Base-by-base conservation (phyloP, 2,888 invertebrate species). In the Rhaphigaster nebulosa region DNA sequence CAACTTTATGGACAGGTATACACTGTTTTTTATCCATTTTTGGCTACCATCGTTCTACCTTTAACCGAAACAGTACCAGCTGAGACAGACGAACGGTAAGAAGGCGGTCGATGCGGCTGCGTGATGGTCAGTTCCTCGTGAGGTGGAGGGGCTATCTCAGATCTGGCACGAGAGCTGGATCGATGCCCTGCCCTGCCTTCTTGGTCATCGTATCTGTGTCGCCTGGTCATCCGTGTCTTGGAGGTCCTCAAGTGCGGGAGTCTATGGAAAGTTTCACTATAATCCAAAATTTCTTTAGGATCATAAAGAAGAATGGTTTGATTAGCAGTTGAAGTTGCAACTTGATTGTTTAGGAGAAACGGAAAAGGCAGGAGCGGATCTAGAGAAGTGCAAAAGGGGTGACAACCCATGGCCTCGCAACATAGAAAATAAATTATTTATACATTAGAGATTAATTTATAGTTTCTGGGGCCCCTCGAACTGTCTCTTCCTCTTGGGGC, bases 41-140 rank as follows among this genome's bases (percentile, higher is more conserved):
- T 76, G 34, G 5, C 70, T 6, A 38, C 23, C 34, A 2, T 65
- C 3, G 10, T 10, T 38, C 38, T 76, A 34, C 34, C 70, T 34
- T 38, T 3, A 38, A 20, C 70, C 70, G 6, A 65, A 65, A 13
- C 65, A 20, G 34, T 8, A 1, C 34, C 34, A 76, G 70, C 70
- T 76, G 70, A 20, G 70, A 76, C 65, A 76, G 70, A 38, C 70
- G 70, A 34, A n/a, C 23, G 45, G 45, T 80, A 45, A 84, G 54
- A 20, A n/a, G 50, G 34, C 88, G 89, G 76, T 89, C 70, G 89
- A 70, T 89, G 80, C 89, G 89, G 89, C 76, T 70, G 80, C 89
- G 80, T 70, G 89, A 88, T 88, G 89, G 89, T 70, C 89, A 89
- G 89, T 52, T 70, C 89, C 50, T 45, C 45, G 88, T 88, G 88